A percentile compares a stretch with the other conserved stretches of the same genome.
These are phyloP conservation scores for Erethizon dorsatum DNA, from an alignment of 2,797 vertebrate genomes.

Conservation along the genomic window DNA sequence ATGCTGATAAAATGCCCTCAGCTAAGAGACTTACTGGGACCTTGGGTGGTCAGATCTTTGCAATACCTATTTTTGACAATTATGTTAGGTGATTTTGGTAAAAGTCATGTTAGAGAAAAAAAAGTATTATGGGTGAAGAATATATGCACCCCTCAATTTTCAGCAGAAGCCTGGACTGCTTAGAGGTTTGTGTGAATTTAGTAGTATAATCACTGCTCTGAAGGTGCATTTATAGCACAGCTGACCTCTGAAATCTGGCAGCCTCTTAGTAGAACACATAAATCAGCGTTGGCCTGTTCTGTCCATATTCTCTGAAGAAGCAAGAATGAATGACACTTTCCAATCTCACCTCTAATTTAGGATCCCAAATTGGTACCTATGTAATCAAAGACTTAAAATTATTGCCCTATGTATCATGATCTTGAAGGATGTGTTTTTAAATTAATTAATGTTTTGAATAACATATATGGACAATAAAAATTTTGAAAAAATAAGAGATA, in stretches of 20 bases:
- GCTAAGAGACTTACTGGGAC: background rate
- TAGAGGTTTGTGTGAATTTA: slow-evolving; percentile 33
- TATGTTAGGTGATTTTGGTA: background rate
- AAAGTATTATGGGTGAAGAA: background rate
- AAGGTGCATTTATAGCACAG: background rate
- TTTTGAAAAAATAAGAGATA: background rate
- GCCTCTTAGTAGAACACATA: background rate
- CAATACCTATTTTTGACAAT: background rate
- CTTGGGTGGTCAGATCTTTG: background rate
- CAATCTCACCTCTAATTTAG: slow-evolving; percentile 61
- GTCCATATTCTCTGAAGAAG: background rate
- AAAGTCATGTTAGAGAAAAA: background rate
- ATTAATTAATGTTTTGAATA: slow-evolving; percentile 60
- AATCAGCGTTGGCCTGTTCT: slow-evolving; percentile 3
- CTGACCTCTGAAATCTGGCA: slow-evolving; percentile 40
- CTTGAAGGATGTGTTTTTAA: slow-evolving; percentile 48
- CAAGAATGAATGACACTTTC: slow-evolving; percentile 58
- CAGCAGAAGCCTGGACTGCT: background rate
- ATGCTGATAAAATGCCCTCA: background rate
- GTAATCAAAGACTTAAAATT: slow-evolving; percentile 57
- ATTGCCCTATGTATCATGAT: slow-evolving; percentile 7
- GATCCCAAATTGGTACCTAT: slow-evolving; percentile 18
- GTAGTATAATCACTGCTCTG: background rate
- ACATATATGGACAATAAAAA: background rate
- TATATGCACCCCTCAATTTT: background rate